Base-by-base conservation (phyloP, 2,113 vertebrate species). In the Neodontobutis hainanensis region DNA sequence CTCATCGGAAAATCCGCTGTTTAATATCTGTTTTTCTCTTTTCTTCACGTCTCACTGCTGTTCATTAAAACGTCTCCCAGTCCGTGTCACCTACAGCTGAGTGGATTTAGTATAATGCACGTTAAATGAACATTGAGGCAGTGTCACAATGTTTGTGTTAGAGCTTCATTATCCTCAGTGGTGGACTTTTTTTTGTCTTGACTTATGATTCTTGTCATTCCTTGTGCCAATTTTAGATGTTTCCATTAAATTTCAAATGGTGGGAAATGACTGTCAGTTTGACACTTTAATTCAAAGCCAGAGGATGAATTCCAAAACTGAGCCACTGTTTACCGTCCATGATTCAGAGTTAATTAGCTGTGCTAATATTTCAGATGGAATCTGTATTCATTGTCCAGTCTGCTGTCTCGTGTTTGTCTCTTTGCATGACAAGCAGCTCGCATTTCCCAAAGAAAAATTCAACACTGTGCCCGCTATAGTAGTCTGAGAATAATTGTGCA, bases 331-430 rank as follows among this genome's bases (percentile, higher is more conserved):
- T 88, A 88, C 81, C 63, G 0, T 11, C 70, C 61, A 42, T 68
- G 61, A 80, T 85, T 82, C 50, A 38, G 62, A 88, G 60, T 84
- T 85, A 89, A 89, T 91, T 86, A 85, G 76, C 78, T 84, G 65
- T 52, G 78, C 71, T 77, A 77, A 85, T 85, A 79, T 84, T 88
- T 84, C 73, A 60, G 61, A 86, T 82, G 56, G 67, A 82, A 88
- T 89, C 84, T 77, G 53, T 57, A 71, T 77, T 73, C 58, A 72
- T 68, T 75, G 82, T 86, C 82, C 83, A 77, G 50, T 45, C 64
- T 50, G 67, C 80, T 63, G 59, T 78, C 68, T 45, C 38, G 36
- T 66, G 4, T 61, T 78, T 77, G 61, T 77, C 67, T 72, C 38
- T 72, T 53, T 83, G 64, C 68, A 65, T 74, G 77, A 84, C 65